phyloP scores from a whole-genome alignment of 2,888 invertebrate genomes.

The Crossocerus cetratus region DNA sequence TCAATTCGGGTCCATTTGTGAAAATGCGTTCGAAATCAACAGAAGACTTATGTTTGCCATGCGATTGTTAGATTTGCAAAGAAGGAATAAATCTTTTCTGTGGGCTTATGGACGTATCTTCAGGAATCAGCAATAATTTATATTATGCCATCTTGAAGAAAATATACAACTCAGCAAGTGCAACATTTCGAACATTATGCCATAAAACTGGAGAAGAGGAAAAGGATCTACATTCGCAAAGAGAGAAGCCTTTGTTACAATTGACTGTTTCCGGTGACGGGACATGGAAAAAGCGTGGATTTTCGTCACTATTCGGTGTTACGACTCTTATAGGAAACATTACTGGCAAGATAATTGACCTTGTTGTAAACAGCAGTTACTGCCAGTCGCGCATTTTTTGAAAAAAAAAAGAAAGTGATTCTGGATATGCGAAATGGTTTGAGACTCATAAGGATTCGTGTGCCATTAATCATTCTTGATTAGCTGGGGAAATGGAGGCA shows the following conservation, averaged over 20 bases:
- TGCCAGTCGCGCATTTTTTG: conserved; percentile 12
- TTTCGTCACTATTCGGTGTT: conserved; percentile 2
- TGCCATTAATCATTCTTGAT: conserved; percentile 19
- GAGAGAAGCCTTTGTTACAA: not conserved
- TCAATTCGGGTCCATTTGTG: too few relatives aligned
- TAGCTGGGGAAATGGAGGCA: conserved; percentile 54
- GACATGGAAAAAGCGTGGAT: conserved; percentile 9
- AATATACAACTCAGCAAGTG: too few relatives aligned
- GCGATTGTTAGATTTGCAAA: too few relatives aligned
- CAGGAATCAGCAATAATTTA: too few relatives aligned
- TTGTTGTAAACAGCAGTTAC: not conserved
- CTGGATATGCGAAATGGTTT: conserved; percentile 26
- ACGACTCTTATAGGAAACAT: conserved; percentile 1
- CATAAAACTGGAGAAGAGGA: conserved; percentile 8
- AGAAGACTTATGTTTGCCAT: too few relatives aligned
- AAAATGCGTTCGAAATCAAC: too few relatives aligned
- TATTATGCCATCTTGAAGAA: too few relatives aligned
- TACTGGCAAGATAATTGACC: not conserved
- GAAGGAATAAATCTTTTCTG: too few relatives aligned
- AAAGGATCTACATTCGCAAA: not conserved
- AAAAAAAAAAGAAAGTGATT: conserved; percentile 21
- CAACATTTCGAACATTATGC: too few relatives aligned
- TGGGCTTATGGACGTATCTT: too few relatives aligned
- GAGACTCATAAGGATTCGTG: conserved; percentile 20
- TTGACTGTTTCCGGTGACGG: conserved; percentile 10